phyloP scores from a whole-genome alignment of 2,113 vertebrate species.

The Sander vitreus region DNA sequence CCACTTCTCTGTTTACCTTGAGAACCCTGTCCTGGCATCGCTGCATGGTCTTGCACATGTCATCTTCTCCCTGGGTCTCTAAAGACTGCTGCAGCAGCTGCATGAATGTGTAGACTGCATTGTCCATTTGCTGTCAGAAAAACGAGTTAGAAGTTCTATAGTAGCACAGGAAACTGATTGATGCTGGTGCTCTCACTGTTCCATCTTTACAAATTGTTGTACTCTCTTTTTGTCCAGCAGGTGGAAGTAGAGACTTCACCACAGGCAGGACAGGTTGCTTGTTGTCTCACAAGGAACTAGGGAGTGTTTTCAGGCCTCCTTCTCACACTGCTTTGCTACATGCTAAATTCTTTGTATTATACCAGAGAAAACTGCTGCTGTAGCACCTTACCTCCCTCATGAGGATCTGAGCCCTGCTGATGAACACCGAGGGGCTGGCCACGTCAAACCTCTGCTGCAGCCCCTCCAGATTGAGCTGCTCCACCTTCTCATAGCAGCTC shows the following conservation, averaged over 20 bases:
- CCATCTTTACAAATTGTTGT: background rate
- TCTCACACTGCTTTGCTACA: background rate
- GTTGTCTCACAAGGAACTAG: background rate
- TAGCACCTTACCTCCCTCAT: constrained; percentile 91
- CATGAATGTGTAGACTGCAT: constrained; percentile 94
- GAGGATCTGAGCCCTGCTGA: constrained; percentile 95
- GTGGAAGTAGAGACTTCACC: constrained; percentile 40
- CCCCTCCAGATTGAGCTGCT: constrained; percentile 93
- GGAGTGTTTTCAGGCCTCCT: constrained; percentile 28
- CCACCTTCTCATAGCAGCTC: constrained; percentile 94
- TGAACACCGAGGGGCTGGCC: constrained; percentile 91
- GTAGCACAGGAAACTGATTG: background rate
- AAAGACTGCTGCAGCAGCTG: constrained; percentile 94
- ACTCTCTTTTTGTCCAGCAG: constrained; percentile 60
- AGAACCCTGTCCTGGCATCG: constrained; percentile 94
- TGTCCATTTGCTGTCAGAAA: constrained; percentile 93
- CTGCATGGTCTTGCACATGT: constrained; percentile 93
- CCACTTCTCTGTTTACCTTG: constrained; percentile 86
- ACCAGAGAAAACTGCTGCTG: background rate
- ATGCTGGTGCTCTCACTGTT: background rate
- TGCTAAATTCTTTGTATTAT: background rate
- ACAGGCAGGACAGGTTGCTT: background rate
- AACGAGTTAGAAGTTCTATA: background rate
- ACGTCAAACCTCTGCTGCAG: constrained; percentile 96
- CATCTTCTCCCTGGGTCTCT: constrained; percentile 85